These are phyloP conservation scores for Myotis planiceps DNA, from an alignment of 2,797 vertebrate genomes.

Conservation along the genomic window DNA sequence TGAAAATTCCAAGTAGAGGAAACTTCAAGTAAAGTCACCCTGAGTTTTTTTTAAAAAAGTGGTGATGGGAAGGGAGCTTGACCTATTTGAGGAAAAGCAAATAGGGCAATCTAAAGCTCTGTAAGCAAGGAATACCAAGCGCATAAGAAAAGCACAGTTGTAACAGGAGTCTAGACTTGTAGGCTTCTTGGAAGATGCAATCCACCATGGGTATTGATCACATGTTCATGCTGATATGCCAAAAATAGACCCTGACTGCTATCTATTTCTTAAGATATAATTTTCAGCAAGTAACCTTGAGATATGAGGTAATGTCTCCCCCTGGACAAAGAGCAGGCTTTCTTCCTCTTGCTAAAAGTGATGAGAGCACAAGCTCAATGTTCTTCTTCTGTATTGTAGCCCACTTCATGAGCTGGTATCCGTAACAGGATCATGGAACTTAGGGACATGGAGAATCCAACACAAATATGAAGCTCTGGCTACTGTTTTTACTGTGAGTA, in stretches of 20 bases:
- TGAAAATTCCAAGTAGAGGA: background rate
- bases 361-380: background rate
- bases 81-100: background rate
- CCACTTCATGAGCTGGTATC: too few relatives aligned
- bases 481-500: background rate
- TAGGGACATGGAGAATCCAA: background rate
- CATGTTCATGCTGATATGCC: too few relatives aligned
- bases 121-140: too few relatives aligned
- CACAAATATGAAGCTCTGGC: too few relatives aligned
- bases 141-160: background rate
- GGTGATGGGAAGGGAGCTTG: too few relatives aligned
- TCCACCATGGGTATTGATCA: background rate
- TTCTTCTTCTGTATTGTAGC: background rate
- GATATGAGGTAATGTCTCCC: background rate
- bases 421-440: background rate
- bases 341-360: background rate
- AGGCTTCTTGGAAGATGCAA: background rate
- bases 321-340: background rate
- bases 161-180: background rate
- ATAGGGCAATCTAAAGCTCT: background rate
- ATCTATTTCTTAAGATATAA: background rate
- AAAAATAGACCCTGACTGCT: background rate
- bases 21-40: background rate
- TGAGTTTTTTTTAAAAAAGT: background rate
- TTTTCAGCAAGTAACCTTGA: background rate